Base-by-base conservation (phyloP, 2,113 vertebrate genomes). In the Mugil cephalus region DNA sequence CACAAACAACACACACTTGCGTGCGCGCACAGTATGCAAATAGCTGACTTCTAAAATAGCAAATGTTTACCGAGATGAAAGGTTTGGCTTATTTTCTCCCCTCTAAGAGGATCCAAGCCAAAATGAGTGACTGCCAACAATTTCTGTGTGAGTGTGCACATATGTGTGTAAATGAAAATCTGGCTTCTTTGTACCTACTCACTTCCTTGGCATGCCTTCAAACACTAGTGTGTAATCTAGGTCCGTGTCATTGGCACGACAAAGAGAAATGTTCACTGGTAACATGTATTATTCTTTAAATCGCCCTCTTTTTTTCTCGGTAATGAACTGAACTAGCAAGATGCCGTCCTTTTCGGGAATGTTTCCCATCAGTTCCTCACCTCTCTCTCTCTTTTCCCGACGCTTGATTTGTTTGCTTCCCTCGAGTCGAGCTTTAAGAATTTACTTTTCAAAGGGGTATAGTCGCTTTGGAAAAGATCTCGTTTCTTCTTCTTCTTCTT, bases 1-100 rank as follows among this genome's bases (percentile, higher is more conserved):
- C 56, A 72, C 53, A 60, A 12, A 71, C 46, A 35, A 60, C 36
- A 53, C 50, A 47, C 64, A 50, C 24, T 30, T 9, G 8, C 42
- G 52, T 12, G 10, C 56, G 21, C 43, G 43, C n/a, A 30, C 30
- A 40, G 55, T 45, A 89, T 79, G 85, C 83, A 87, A 83, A 84
- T 80, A 64, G 66, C 69, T 69, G 79, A 86, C 85, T 87, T 88
- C 78, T 58, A 74, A 89, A 89, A 85, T 88, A 85, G 82, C 65
- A 87, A 88, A 86, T 81, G 63, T 87, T 89, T 88, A 80, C 80
- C 55, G 53, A 86, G 82, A 89, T 89, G 86, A 89, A 89, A 91
- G 89, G 82, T 87, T 83, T 84, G 82, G 84, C 78, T 88, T 88
- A 85, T 87, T 75, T 80, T 73, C 59, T 77, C 55, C 53, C 36